Evolutionary conservation across 2,888 invertebrate species (phyloP).

Genomic region (Agapostemon virescens): DNA sequence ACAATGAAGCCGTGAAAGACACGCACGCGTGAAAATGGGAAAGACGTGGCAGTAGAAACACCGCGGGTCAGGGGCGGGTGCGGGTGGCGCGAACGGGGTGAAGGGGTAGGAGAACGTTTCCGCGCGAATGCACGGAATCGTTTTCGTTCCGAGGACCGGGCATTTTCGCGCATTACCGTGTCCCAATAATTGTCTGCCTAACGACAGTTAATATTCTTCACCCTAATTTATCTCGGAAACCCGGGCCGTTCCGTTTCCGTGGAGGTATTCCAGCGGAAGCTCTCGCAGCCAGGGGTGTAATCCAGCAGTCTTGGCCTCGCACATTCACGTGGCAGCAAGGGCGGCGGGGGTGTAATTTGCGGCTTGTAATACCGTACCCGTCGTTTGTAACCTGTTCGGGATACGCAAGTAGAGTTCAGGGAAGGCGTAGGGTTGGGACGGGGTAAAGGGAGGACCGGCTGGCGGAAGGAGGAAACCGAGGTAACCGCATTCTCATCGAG

Average conservation of each 20-base stretch:
- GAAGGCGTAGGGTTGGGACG: slow-evolving; percentile 37
- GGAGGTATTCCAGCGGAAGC: slow-evolving; percentile 39
- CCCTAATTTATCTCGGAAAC: slow-evolving; percentile 54
- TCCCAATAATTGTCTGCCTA: slow-evolving; percentile 51
- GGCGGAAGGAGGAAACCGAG: slow-evolving; percentile 52
- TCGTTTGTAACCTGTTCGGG: slow-evolving; percentile 75
- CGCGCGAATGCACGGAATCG: background rate
- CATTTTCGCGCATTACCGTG: slow-evolving; percentile 35
- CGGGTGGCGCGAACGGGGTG: background rate
- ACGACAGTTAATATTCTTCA: slow-evolving; percentile 56
- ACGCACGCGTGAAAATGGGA: slow-evolving; percentile 5
- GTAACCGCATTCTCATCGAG: slow-evolving; percentile 75
- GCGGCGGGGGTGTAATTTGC: slow-evolving; percentile 72
- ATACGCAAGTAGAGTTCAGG: slow-evolving; percentile 67
- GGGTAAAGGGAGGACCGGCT: slow-evolving; percentile 34
- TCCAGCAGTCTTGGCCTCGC: slow-evolving; percentile 57
- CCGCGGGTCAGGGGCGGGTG: no score
- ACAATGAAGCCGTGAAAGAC: slow-evolving; percentile 6
- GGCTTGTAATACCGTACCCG: slow-evolving; percentile 75
- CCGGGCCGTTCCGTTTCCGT: slow-evolving; percentile 45
- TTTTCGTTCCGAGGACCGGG: background rate
- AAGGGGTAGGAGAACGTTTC: background rate
- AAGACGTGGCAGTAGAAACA: background rate
- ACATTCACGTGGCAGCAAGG: slow-evolving; percentile 57
- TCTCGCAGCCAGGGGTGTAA: slow-evolving; percentile 53